Conservation (phyloP, 30 jellyfish, hydroid and myxozoan genomes). For the Clytia hemisphaerica region DNA sequence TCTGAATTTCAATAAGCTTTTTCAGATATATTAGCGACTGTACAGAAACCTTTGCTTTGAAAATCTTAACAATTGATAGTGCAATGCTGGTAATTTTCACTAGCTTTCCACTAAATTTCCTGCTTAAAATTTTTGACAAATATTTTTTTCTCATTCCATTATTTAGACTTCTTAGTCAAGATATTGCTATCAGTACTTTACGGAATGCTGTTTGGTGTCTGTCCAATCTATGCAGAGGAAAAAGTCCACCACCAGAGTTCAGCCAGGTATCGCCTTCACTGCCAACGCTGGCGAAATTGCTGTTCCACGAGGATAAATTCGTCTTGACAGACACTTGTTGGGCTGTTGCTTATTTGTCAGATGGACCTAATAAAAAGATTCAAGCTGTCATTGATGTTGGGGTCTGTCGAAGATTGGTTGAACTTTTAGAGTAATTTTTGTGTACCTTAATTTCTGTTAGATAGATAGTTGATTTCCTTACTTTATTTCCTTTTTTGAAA, state of each 20-base stretch:
- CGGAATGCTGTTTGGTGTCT: slow-evolving; percentile 98
- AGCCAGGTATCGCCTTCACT: slow-evolving; percentile 80
- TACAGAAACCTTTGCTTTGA: too few species aligned
- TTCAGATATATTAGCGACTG: too few species aligned
- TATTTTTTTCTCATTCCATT: not conserved
- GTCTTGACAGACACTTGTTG: slow-evolving; percentile 96
- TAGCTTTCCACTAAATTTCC: too few species aligned
- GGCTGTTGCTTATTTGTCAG: slow-evolving; percentile 96
- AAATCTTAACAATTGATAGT: too few species aligned
- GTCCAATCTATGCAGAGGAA: slow-evolving; percentile 94
- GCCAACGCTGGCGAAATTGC: slow-evolving; percentile 66
- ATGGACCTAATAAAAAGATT: slow-evolving; percentile 92
- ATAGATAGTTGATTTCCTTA: too few species aligned
- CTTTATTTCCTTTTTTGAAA: too few species aligned
- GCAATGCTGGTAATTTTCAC: too few species aligned
- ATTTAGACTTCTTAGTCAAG: slow-evolving; percentile 58
- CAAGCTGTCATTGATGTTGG: slow-evolving; percentile 99
- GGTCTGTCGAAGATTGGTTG: slow-evolving; percentile 94
- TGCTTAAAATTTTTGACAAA: too few species aligned
- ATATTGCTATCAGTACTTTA: slow-evolving; percentile 46
- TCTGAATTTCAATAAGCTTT: too few species aligned
- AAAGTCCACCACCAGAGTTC: slow-evolving; percentile 97
- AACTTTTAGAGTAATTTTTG: slow-evolving; percentile 59
- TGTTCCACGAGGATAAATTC: slow-evolving; percentile 72
- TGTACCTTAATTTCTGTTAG: not conserved